Base-by-base conservation (phyloP, 1,140 invertebrate species). In the Lordiphosa stackelbergi region DNA sequence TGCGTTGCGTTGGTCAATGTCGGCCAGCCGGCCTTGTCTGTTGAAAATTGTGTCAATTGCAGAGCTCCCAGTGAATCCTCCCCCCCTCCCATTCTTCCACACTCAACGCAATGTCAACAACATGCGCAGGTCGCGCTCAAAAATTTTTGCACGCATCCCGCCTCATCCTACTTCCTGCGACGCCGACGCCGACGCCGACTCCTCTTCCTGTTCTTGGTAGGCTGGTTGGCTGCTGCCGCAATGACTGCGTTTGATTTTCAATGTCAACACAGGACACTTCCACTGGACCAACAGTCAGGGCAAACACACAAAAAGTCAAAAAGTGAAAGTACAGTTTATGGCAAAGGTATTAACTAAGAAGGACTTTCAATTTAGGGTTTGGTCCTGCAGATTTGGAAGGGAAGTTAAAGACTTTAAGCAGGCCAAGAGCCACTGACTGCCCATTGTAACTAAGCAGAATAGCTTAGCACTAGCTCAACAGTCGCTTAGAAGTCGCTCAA, bases 41-140 rank as follows among this genome's bases (percentile, higher is more conserved):
- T 68, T 59, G 64, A 48, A 83, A 85, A 85, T 85, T 85, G 81
- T 85, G 81, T 85, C 81, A 85, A 85, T 85, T 85, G 81, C 83
- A 85, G 64, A 75, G 43, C 31, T 13, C 43, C n/a, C 24, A 12
- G 4, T 13, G 10, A 3, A 0, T 24, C 24, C 24, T 12, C 16
- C 10, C 28, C 43, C 5, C 16, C 2, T 38, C 10, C 38, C 28
- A 41, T 53, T 16, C 42, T 24, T 22, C 16, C n/a, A 31, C 37
- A 64, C 34, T 34, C 13, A 42, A 38, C 69, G 34, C 54, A 66
- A 63, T 78, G 73, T 78, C 73, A 73, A 73, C 73, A 78, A 62
- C 73, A 73, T 69, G 74, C 60, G 73, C 69, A 78, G 69, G 58
- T 73, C 63, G 69, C 73, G 69, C 61, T 36, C n/a, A 31, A 58